Conservation (phyloP, 2,797 vertebrate genomes). For the Lepidocolaptes lacrymiger region DNA sequence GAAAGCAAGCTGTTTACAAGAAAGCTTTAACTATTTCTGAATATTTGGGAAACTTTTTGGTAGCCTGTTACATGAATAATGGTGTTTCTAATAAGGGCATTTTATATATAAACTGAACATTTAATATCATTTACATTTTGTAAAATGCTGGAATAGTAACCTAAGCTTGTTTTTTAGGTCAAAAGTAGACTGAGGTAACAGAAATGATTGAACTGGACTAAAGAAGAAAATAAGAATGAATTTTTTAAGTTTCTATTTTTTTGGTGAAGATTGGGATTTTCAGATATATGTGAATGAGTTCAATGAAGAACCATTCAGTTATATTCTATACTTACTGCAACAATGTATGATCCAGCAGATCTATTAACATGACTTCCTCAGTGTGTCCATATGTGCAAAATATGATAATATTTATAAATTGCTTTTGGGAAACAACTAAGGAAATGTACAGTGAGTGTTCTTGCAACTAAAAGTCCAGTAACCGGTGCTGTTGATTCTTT, state of each 20-base stretch:
- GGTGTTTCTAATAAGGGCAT: not conserved
- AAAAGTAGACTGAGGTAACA: not conserved
- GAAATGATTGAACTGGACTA: not conserved
- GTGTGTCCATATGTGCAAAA: not conserved
- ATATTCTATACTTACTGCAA: not conserved
- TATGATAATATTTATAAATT: not conserved
- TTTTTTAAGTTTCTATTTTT: not conserved
- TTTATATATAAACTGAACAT: not conserved
- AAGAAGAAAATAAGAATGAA: not conserved
- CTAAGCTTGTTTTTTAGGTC: not conserved
- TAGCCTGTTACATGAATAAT: not conserved
- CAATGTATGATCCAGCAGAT: not conserved
- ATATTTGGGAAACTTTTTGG: not conserved
- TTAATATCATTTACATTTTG: not conserved
- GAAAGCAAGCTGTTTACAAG: not conserved
- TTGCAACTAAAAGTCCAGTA: not conserved
- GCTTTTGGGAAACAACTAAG: not conserved
- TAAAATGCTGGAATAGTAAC: not conserved
- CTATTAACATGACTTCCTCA: not conserved
- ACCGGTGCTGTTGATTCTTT: not conserved
- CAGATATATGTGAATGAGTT: not conserved
- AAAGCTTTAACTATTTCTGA: not conserved
- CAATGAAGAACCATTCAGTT: not conserved
- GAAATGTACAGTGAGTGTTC: not conserved
- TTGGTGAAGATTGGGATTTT: not conserved